These are phyloP conservation scores for Onychomys leucogaster DNA, from an alignment of 2,797 vertebrate species.

Conservation along the genomic window DNA sequence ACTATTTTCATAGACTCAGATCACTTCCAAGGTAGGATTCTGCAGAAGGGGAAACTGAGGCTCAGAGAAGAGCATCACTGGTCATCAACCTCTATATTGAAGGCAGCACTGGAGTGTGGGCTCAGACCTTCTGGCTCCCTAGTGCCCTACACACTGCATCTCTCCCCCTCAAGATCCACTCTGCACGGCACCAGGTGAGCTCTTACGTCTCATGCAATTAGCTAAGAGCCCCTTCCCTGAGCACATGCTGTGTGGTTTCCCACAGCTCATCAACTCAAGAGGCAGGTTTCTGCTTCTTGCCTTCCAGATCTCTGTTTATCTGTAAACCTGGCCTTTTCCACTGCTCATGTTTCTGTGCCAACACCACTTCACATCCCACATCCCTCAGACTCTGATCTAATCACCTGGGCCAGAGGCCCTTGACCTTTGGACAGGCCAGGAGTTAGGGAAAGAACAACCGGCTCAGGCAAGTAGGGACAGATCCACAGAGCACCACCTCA, in stretches of 20 bases:
- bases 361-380: neutral
- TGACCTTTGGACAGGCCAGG: neutral
- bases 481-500: neutral
- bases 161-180: neutral
- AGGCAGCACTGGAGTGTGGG: neutral
- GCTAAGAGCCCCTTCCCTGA: neutral
- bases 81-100: no score
- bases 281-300: neutral
- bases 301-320: neutral
- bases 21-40: neutral
- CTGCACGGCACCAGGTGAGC: neutral
- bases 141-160: accelerated
- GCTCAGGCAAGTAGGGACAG: no score
- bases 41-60: neutral
- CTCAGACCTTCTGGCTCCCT: neutral
- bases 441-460: neutral
- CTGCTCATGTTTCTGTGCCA: neutral
- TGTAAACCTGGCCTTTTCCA: neutral
- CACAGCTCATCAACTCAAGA: neutral
- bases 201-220: neutral
- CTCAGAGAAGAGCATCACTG: neutral
- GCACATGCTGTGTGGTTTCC: neutral
- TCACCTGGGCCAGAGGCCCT: neutral
- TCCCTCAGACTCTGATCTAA: neutral
- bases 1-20: neutral